Base-by-base conservation (phyloP, 2,888 invertebrate species). In the Himalopsyche anomala region DNA sequence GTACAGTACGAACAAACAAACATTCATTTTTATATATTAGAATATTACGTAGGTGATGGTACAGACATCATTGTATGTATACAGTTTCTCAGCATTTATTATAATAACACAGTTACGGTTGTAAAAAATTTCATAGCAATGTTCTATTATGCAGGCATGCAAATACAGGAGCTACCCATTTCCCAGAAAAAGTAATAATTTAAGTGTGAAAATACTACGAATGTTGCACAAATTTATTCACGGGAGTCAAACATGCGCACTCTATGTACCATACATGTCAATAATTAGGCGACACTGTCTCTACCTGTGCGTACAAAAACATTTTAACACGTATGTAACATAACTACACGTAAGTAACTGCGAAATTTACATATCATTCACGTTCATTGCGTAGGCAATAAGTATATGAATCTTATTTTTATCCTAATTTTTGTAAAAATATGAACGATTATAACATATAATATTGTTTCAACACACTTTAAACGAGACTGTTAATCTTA, bases 341-440 rank as follows among this genome's bases (percentile, higher is more conserved):
- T 74, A 36, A 74, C 74, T 74, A 38, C 74, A 15, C 74, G 36
- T 36, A 28, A 36, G 74, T 74, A 12, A 15, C 51, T 51, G 74
- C 12, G 74, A 74, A 38, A 74, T 74, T 74, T 74, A 74, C 74
- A 74, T 74, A 38, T 74, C 74, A 74, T 74, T 74, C 28, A 38
- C 74, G 38, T 36, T 36, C 38, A 74, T 28, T 28, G 12, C 74
- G 74, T 74, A 38, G 51, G 15, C 8, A 45, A 11, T 45, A 69
- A 17, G n/a, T 56, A 19, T 56, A 56, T n/a, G 9, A 56, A 45
- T 56, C 17, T 56, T 17, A 56, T 56, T 56, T 69, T 28, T 11
- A 69, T 19, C 69, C 28, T 69, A 69, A 69, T 69, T 62, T 62
- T 55, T 55, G 56, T 19, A 6, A 19, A n/a, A 56, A 56, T 56